These are phyloP conservation scores for Halocynthia aurantium DNA, from an alignment of 23 tunicate genomes.

Conservation along the genomic window DNA sequence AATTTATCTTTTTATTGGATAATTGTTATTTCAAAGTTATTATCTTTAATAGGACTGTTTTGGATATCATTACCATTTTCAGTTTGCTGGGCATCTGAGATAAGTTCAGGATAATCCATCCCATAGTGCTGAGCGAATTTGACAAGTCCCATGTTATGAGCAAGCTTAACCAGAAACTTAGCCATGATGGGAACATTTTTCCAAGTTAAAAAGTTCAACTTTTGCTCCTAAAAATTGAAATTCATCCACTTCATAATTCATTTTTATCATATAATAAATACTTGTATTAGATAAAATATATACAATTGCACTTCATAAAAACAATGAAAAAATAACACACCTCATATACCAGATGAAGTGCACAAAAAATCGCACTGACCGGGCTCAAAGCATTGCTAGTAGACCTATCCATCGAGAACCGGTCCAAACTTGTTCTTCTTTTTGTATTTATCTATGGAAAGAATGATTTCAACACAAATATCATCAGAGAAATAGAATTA, in stretches of 20 bases:
- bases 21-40: no score
- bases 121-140: slow-evolving; percentile 41
- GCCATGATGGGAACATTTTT: slow-evolving; percentile 47
- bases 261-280: no score
- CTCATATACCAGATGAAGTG: slow-evolving; percentile 84
- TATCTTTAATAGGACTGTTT: no score
- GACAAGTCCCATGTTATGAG: slow-evolving; percentile 32
- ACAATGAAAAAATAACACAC: slow-evolving; percentile 14
- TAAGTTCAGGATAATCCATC: slow-evolving; percentile 37
- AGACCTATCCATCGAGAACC: slow-evolving; percentile 5
- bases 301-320: background rate
- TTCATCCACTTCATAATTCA: background rate
- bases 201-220: slow-evolving; percentile 50
- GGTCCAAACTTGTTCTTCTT: slow-evolving; percentile 15
- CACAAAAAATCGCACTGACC: slow-evolving; percentile 45
- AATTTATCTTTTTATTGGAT: background rate
- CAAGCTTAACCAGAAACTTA: slow-evolving; percentile 53
- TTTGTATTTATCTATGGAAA: background rate
- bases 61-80: no score
- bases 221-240: slow-evolving; percentile 58
- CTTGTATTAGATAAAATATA: no score
- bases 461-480: background rate
- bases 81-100: slow-evolving; percentile 5
- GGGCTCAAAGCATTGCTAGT: background rate
- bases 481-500: background rate